These are phyloP conservation scores for Gallinago nigripennis DNA, from an alignment of 2,797 vertebrate genomes.

Conservation along the genomic window DNA sequence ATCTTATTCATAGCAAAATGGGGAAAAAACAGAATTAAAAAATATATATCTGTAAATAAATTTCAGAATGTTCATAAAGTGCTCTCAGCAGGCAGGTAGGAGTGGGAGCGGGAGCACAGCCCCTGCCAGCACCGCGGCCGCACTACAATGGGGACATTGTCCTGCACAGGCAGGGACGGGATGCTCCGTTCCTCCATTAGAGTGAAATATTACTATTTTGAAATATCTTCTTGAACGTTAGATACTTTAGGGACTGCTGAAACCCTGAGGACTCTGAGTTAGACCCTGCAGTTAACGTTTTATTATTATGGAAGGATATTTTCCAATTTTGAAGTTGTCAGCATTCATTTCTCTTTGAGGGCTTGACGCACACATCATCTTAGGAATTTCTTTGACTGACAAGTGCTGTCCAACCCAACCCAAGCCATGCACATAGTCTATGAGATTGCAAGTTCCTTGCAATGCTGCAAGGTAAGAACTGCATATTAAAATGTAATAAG, in stretches of 20 bases:
- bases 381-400: conserved; percentile 3
- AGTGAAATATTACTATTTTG: not conserved
- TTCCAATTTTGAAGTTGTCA: not conserved
- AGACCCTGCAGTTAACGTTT: not conserved
- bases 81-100: accelerated
- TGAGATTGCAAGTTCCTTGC: accelerated
- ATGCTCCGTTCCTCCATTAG: not conserved
- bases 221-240: not conserved
- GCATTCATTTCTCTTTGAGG: not conserved
- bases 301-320: not conserved
- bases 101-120: not conserved
- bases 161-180: not conserved
- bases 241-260: not conserved
- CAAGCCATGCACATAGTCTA: not conserved
- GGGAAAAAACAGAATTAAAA: accelerated
- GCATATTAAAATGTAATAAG: not conserved
- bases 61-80: accelerated
- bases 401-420: not conserved
- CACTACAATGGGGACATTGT: not conserved
- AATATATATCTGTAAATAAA: not conserved
- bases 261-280: not conserved
- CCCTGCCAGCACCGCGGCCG: not conserved
- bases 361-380: not conserved
- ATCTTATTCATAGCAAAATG: accelerated
- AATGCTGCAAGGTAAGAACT: not conserved